Conservation (phyloP, 2,888 invertebrate species). For the Micoletzkya japonica region DNA sequence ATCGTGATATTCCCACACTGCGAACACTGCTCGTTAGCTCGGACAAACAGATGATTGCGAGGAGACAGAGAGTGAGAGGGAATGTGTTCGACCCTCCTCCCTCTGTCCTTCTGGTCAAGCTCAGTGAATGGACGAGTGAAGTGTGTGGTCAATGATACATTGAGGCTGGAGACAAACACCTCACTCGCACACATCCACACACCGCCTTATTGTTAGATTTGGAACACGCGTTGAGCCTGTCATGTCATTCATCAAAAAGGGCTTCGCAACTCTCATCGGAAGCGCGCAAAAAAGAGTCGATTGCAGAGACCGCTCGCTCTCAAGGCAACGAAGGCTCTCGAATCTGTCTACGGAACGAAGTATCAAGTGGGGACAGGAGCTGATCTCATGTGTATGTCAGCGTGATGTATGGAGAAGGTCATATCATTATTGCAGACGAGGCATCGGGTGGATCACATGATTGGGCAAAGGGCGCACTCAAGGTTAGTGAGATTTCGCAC, state of each 20-base stretch:
- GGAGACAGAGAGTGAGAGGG: too few relatives aligned
- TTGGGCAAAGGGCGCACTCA: conserved; percentile 59
- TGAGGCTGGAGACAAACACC: too few relatives aligned
- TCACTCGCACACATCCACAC: too few relatives aligned
- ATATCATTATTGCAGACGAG: conserved; percentile 49
- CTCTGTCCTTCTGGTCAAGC: too few relatives aligned
- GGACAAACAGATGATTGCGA: too few relatives aligned
- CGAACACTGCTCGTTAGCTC: too few relatives aligned
- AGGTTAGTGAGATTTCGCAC: conserved; percentile 29
- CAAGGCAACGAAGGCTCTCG: conserved; percentile 57
- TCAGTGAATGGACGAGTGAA: too few relatives aligned
- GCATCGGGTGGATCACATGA: conserved; percentile 62
- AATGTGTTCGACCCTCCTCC: too few relatives aligned
- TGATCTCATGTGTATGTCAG: conserved; percentile 59
- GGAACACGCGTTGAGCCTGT: neutral
- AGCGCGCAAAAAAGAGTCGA: neutral
- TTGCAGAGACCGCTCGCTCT: conserved; percentile 53
- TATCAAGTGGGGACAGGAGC: conserved; percentile 64
- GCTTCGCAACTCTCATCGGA: too few relatives aligned
- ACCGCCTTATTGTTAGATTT: too few relatives aligned
- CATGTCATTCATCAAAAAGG: neutral
- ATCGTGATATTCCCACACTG: conserved; percentile 6
- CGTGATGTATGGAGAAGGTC: neutral
- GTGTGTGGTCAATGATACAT: too few relatives aligned
- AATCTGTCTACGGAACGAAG: conserved; percentile 59